Base-by-base conservation (phyloP, 2,113 vertebrate species). In the Mobula birostris region DNA sequence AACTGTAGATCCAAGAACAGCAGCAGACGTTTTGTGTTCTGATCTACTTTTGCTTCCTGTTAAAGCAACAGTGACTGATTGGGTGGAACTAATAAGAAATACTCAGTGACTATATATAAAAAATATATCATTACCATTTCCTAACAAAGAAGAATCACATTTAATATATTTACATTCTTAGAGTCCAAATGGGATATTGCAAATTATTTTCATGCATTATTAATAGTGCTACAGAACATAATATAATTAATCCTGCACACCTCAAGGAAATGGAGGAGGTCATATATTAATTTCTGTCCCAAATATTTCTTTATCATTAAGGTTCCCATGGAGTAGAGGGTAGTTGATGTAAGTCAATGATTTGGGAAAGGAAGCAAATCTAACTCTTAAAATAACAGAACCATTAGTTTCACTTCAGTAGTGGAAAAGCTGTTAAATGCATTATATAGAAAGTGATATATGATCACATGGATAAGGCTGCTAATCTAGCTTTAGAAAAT, bases 401-500 rank as follows among this genome's bases (percentile, higher is more conserved):
- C 72, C 72, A 74, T 74, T 74, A 74, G 72, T 74, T 74, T 74
- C 72, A 74, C 72, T 74, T 74, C 72, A 74, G 72, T 74, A 24
- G 72, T 74, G 72, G 72, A 6, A 79, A 79, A 79, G 77, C 32
- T 79, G 77, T 36, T 79, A 36, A 79, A 79, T 36, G 11, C 11
- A 79, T 79, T 79, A 36, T 79, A 36, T 79, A n/a, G 32, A 36
- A 79, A 15, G 32, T 79, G 77, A 79, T 79, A 79, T 15, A 36
- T 79, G 77, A 79, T 79, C 77, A 79, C n/a, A 15, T 78, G 77
- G 77, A 79, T 14, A 12, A 17, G 77, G 11, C 36, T 36, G n/a
- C 77, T 79, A 79, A 79, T 36, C 12, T 79, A n/a, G 77, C 77
- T 79, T 79, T 79, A 15, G 77, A n/a, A 79, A 79, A 79, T 79